A percentile compares a stretch with the other conserved stretches of the same genome.
Conservation (phyloP, 2,888 invertebrate species). For the Pristionchus japonicus region DNA sequence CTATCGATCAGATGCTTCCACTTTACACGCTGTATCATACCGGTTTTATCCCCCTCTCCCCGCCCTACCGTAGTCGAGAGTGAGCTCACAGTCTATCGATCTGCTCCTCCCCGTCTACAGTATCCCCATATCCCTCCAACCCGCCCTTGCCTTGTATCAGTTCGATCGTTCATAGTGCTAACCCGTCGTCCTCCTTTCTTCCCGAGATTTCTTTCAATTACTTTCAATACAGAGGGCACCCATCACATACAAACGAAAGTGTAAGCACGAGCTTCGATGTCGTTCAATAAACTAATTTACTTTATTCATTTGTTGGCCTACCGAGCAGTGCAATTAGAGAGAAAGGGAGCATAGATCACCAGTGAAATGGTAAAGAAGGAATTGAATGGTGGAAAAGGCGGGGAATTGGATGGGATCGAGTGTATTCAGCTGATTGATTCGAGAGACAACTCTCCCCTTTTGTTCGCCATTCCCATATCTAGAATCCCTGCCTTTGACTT, state of each 20-base stretch:
- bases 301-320: background rate
- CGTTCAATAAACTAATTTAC: background rate
- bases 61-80: background rate
- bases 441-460: background rate
- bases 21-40: conserved; percentile 35
- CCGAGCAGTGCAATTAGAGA: background rate
- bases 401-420: conserved; percentile 11
- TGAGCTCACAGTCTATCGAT: background rate
- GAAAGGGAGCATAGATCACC: background rate
- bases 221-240: background rate
- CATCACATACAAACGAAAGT: background rate
- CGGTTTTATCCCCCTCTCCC: background rate
- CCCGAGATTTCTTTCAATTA: conserved; percentile 20
- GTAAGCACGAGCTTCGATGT: conserved; percentile 26
- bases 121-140: conserved; percentile 27
- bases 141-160: background rate
- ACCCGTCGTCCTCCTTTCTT: background rate
- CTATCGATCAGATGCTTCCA: conserved; percentile 14
- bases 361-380: background rate
- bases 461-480: conserved; percentile 25
- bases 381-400: background rate
- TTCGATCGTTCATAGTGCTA: background rate
- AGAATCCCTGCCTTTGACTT: background rate
- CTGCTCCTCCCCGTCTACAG: background rate
- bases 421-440: conserved; percentile 41